Evolutionary conservation across 2,797 vertebrate genomes (phyloP).

Genomic region (Gymnodraco acuticeps): DNA sequence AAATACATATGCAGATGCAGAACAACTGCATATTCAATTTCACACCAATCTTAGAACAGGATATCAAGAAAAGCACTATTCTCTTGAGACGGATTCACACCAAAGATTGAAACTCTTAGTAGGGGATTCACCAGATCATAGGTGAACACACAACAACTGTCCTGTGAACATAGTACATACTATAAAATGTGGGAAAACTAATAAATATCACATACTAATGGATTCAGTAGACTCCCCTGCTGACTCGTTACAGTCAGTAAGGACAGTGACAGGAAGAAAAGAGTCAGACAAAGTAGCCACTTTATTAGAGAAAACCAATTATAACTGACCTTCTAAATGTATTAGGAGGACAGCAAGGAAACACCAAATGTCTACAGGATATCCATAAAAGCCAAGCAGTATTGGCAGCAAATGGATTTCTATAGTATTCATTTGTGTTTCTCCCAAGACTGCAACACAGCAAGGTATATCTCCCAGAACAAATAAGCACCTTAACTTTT

Average conservation of each 20-base stretch:
- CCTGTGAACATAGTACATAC: background rate
- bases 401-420: background rate
- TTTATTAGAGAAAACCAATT: constrained; percentile 15
- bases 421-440: background rate
- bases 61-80: background rate
- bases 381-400: background rate
- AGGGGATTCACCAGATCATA: background rate
- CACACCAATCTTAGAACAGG: no score
- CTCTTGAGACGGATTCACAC: background rate
- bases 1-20: no score
- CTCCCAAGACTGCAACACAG: background rate
- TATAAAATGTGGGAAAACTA: background rate
- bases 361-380: background rate
- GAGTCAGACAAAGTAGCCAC: background rate
- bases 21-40: no score
- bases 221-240: constrained; percentile 1
- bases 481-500: background rate
- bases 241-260: background rate
- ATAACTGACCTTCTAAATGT: constrained; percentile 11
- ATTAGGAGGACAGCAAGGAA: background rate
- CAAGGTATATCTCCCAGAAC: background rate
- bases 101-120: background rate
- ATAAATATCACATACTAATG: background rate
- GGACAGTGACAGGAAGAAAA: background rate
- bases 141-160: background rate